Conservation (phyloP, 2,888 invertebrate genomes). For the Antitype chi region DNA sequence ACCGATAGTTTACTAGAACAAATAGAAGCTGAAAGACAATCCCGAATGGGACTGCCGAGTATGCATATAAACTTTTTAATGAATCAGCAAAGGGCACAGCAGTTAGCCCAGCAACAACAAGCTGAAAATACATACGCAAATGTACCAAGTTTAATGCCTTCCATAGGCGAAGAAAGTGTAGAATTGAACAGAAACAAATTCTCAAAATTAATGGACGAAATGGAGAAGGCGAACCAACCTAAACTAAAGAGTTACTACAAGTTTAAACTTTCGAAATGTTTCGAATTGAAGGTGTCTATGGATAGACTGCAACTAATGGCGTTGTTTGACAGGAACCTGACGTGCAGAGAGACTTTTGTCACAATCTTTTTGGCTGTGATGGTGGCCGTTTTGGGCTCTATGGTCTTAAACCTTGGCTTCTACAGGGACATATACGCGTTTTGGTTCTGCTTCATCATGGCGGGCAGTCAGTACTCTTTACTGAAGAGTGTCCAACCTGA, state of each 20-base stretch:
- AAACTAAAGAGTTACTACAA: conserved; percentile 93
- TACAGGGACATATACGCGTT: conserved; percentile 98
- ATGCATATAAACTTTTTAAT: conserved; percentile 88
- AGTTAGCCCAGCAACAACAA: conserved; percentile 80
- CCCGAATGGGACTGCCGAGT: conserved; percentile 87
- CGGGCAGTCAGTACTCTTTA: conserved; percentile 99
- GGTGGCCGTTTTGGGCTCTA: conserved; percentile 96
- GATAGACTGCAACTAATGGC: conserved; percentile 98
- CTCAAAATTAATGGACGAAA: conserved; percentile 89
- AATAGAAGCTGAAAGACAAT: conserved; percentile 87
- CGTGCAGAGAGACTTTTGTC: conserved; percentile 94
- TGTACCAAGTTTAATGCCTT: conserved; percentile 87
- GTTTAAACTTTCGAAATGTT: conserved; percentile 92
- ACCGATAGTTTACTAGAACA: conserved; percentile 88
- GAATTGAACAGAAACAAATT: conserved; percentile 91
- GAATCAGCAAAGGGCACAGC: conserved; percentile 84
- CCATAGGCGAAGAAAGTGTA: conserved; percentile 90
- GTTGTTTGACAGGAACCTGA: conserved; percentile 97
- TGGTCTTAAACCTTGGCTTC: conserved; percentile 95
- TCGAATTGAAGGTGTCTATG: conserved; percentile 95
- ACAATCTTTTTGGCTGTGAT: conserved; percentile 95
- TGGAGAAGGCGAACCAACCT: conserved; percentile 89
- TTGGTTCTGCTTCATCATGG: conserved; percentile 99
- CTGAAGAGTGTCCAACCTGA: conserved; percentile 99
- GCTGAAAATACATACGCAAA: conserved; percentile 79